Evolutionary conservation across 2,797 vertebrate species (phyloP), one percentile per base, ranked within the genome.

Genomic region (Artibeus lituratus): DNA sequence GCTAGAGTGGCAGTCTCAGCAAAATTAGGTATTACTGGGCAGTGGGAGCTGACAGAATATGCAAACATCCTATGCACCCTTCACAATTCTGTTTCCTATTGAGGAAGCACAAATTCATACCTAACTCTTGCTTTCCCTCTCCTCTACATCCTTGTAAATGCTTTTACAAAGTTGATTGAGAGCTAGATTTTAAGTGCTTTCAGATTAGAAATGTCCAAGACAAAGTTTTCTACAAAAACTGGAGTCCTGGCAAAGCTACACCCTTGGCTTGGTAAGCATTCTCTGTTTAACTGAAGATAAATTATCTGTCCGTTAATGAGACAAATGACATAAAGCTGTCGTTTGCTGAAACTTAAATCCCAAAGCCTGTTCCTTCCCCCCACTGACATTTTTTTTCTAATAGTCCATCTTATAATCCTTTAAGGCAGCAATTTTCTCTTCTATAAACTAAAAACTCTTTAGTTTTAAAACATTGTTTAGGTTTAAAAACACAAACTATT

Each of bases 181-280:
- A 90, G 12, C 35, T 74, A 65, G n/a, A 95, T 92, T 90, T 72
- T n/a, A 90, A 55, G 69, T 62, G n/a, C 55, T 47, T 76, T 94
- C 70, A 70, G 55, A 81, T 65, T 62, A 93, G 24, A 86, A 76
- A 70, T 90, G 93, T 96, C 67, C 78, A 94, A 95, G 96, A 74
- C 87, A 93, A 93, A 85, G 29, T 82, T 93, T 95, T 87, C 96
- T 85, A 32, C 85, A 93, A 93, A 93, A 94, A 85, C 15, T n/a
- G 53, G 76, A 96, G 44, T 83, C n/a, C 76, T 70, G n/a, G 73
- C 59, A 94, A 85, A 91, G 44, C 73, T 37, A 35, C 37, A 19
- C 62, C n/a, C 37, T 37, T 29, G 24, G 39, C 84, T 91, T 70
- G 76, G 87, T 83, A 62, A 85, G 47, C 37, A 57, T 73, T 96